phyloP scores from a whole-genome alignment of 2,888 invertebrate genomes.

The Seira sanloemensis region DNA sequence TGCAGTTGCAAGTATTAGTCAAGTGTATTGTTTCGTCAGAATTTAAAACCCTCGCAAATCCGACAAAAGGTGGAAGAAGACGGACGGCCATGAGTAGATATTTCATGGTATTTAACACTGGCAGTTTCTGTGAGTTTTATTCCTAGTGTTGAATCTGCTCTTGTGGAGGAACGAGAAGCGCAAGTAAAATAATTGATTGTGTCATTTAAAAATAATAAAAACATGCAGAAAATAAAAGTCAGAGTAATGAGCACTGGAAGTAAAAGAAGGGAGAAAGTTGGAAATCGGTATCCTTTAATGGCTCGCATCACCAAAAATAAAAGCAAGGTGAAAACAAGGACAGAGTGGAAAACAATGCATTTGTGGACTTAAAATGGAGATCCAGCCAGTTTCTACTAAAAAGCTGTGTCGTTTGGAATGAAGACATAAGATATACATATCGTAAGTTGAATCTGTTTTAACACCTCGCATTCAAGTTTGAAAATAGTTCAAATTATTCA shows the following conservation, averaged over 20 bases:
- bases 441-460: too few relatives aligned
- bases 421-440: too few relatives aligned
- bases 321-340: slow-evolving; percentile 31
- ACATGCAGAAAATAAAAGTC: slow-evolving; percentile 13
- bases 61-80: background rate
- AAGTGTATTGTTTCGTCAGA: background rate
- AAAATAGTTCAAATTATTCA: too few relatives aligned
- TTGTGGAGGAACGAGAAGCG: background rate
- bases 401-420: too few relatives aligned
- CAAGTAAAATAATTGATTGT: background rate
- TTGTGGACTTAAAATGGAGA: too few relatives aligned
- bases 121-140: background rate
- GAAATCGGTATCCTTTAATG: background rate
- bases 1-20: background rate
- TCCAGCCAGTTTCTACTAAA: too few relatives aligned
- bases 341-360: slow-evolving; percentile 20
- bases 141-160: background rate
- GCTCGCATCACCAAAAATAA: background rate
- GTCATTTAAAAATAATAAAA: background rate
- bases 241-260: slow-evolving; percentile 13
- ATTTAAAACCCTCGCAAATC: background rate
- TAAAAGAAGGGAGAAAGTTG: background rate
- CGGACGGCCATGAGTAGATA: background rate
- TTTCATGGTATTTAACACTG: background rate
- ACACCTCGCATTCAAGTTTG: too few relatives aligned